These are phyloP conservation scores for Lucilia cuprina DNA, from an alignment of 1,140 invertebrate genomes.

Conservation along the genomic window DNA sequence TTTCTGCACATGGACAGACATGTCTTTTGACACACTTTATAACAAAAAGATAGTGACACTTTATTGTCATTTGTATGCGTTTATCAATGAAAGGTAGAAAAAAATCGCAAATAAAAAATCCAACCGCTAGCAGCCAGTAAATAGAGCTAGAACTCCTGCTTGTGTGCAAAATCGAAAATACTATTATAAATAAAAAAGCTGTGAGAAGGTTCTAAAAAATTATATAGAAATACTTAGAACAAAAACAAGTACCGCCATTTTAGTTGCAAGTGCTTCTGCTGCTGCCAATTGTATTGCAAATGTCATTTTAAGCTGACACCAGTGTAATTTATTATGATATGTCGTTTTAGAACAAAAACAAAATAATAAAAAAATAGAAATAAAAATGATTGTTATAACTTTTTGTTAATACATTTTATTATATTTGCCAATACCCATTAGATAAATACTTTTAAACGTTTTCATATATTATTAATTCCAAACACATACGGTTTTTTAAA, in stretches of 20 bases:
- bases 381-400: background rate
- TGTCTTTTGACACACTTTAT: background rate
- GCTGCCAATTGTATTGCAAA: conserved; percentile 17
- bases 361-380: background rate
- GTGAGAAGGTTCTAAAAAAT: background rate
- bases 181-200: background rate
- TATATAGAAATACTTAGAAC: background rate
- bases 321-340: background rate
- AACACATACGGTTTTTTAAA: background rate
- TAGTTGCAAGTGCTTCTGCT: background rate
- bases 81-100: background rate
- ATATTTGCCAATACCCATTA: background rate
- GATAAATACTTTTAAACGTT: background rate
- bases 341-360: background rate
- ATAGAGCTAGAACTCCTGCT: background rate
- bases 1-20: background rate
- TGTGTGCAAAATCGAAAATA: background rate
- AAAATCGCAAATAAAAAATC: background rate
- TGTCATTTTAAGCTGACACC: background rate
- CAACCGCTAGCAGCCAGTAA: background rate
- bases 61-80: conserved; percentile 17
- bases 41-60: background rate
- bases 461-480: background rate
- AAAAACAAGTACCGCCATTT: background rate
- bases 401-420: background rate